Conservation (phyloP, 1,140 invertebrate species). For the Thalassaphorura encarpata region DNA sequence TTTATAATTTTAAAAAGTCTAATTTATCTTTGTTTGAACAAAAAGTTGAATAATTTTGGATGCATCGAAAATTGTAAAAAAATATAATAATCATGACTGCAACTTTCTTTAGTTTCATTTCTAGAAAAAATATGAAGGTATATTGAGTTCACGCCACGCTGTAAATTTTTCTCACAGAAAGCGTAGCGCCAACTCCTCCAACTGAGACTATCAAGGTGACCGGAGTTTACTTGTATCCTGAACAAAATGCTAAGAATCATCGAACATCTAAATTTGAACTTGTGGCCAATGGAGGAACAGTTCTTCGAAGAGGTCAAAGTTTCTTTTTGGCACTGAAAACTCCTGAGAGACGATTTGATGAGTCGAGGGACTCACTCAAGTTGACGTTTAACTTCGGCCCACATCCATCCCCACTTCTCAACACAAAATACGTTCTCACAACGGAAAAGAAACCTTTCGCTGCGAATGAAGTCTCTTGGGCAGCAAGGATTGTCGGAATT, state of each 20-base stretch:
- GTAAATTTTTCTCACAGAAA: background rate
- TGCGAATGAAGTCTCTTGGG: conserved; percentile 31
- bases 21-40: too few relatives aligned
- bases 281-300: conserved; percentile 37
- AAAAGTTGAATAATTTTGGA: too few relatives aligned
- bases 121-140: background rate
- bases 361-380: conserved; percentile 45
- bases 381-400: conserved; percentile 52
- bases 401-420: conserved; percentile 34
- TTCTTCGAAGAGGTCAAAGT: conserved; percentile 53
- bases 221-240: conserved; percentile 36
- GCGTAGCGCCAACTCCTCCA: background rate
- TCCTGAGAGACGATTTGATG: conserved; percentile 42
- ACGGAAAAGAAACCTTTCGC: conserved; percentile 30
- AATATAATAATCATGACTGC: too few relatives aligned
- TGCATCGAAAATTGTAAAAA: too few relatives aligned
- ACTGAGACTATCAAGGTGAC: conserved; percentile 31
- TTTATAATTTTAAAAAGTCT: background rate
- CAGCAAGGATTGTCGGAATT: conserved; percentile 30
- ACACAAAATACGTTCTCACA: conserved; percentile 34
- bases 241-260: conserved; percentile 38
- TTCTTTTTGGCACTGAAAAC: conserved; percentile 52
- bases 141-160: background rate
- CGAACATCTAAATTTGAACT: conserved; percentile 39
- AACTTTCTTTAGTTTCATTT: background rate